phyloP scores from a whole-genome alignment of 1,140 invertebrate species.

The Globodera ellingtonae region DNA sequence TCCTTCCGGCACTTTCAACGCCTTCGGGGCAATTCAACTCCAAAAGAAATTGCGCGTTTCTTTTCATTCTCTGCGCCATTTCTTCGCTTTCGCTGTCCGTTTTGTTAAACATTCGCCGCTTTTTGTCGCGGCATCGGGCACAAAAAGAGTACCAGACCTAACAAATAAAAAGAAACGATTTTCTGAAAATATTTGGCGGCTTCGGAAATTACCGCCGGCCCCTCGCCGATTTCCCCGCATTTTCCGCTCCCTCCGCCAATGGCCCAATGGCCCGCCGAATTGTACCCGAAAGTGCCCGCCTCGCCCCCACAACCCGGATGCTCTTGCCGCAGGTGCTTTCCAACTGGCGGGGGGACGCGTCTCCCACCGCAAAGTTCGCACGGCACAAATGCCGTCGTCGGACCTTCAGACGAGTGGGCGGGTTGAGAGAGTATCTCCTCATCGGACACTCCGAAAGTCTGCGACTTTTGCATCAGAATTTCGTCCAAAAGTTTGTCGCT shows the following conservation, averaged over 20 bases:
- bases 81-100: slow-evolving; percentile 60
- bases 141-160: slow-evolving; percentile 83
- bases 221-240: slow-evolving; percentile 82
- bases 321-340: slow-evolving; percentile 83
- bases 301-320: slow-evolving; percentile 87
- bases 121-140: slow-evolving; percentile 82
- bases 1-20: slow-evolving; percentile 46
- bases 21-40: slow-evolving; percentile 76
- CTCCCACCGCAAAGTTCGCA: slow-evolving; percentile 83
- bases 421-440: background rate
- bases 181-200: background rate
- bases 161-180: background rate
- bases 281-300: slow-evolving; percentile 84
- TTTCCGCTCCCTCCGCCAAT: slow-evolving; percentile 84
- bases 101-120: slow-evolving; percentile 70
- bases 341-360: slow-evolving; percentile 78
- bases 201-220: slow-evolving; percentile 71
- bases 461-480: background rate
- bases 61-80: slow-evolving; percentile 71
- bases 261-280: slow-evolving; percentile 80
- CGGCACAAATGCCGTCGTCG: slow-evolving; percentile 47
- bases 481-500: slow-evolving; percentile 4
- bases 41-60: slow-evolving; percentile 90
- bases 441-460: background rate
- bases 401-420: background rate